These are phyloP conservation scores for Rhynchotus rufescens DNA, from an alignment of 2,797 vertebrate genomes.

Conservation along the genomic window DNA sequence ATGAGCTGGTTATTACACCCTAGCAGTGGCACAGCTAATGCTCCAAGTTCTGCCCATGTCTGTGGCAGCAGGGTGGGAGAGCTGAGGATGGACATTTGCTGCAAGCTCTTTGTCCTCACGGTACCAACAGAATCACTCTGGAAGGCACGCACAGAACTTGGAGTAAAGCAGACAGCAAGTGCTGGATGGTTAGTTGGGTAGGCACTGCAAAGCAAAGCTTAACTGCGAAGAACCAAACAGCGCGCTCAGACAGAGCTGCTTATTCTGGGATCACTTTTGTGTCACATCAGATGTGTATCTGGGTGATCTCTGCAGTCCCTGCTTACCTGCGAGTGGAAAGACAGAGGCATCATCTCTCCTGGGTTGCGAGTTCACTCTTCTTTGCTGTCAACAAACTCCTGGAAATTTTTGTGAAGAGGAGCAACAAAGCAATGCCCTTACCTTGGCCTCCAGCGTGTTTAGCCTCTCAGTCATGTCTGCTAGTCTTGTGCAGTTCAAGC, in stretches of 20 bases:
- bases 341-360: background rate
- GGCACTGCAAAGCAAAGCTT: background rate
- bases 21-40: background rate
- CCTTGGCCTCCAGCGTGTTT: conserved; percentile 84
- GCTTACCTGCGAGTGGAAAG: background rate
- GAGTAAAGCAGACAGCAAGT: background rate
- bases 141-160: background rate
- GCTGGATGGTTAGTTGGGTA: background rate
- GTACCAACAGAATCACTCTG: background rate
- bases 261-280: background rate
- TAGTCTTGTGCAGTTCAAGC: conserved; percentile 85
- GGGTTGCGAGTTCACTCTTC: background rate
- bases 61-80: background rate
- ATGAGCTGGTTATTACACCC: background rate
- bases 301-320: background rate
- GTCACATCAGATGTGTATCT: background rate
- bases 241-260: background rate
- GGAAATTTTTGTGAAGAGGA: background rate
- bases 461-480: conserved; percentile 81
- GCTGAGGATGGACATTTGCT: background rate
- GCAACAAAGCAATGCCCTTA: conserved; percentile 47
- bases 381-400: background rate
- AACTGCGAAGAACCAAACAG: background rate
- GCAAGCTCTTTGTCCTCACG: background rate
- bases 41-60: too few species aligned